Evolutionary conservation across 1,140 invertebrate genomes (phyloP).

Genomic region (Pogonognathellus flavescens): DNA sequence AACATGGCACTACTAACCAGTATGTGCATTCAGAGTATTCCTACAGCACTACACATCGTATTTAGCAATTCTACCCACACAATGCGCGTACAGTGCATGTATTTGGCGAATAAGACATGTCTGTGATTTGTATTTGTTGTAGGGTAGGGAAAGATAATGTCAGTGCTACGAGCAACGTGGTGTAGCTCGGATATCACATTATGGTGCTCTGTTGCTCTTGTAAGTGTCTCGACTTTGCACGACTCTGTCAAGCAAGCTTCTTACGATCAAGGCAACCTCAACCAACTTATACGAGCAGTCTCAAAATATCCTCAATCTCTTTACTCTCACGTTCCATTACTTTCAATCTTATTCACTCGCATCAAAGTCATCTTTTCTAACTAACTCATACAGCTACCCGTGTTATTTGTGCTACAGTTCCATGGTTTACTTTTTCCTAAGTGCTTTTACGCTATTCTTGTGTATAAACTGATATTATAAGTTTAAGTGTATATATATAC

Average conservation of each 20-base stretch:
- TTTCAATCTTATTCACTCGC: not conserved
- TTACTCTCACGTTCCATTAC: not conserved
- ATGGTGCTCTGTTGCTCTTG: conserved; percentile 18
- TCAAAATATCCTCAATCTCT: conserved; percentile 3
- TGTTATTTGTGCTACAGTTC: not conserved
- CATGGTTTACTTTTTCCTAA: not conserved
- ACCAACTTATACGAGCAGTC: not conserved
- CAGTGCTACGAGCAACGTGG: conserved; percentile 31
- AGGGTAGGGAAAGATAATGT: conserved; percentile 25
- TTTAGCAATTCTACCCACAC: not conserved
- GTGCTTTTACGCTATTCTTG: not conserved
- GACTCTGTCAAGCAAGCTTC: conserved; percentile 33
- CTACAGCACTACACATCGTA: too few species aligned
- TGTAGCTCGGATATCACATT: conserved; percentile 33
- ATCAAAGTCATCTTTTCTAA: not conserved
- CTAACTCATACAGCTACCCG: not conserved
- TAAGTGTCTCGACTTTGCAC: conserved; percentile 26
- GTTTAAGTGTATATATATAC: not conserved
- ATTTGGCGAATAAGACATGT: too few species aligned
- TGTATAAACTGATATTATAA: too few species aligned
- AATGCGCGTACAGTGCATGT: not conserved
- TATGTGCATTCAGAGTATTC: too few species aligned
- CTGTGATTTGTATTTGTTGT: not conserved
- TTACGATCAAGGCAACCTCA: not conserved
- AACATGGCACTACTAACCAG: too few species aligned